Conservation (phyloP, 2,113 vertebrate genomes). For the Fregetta grallaria region DNA sequence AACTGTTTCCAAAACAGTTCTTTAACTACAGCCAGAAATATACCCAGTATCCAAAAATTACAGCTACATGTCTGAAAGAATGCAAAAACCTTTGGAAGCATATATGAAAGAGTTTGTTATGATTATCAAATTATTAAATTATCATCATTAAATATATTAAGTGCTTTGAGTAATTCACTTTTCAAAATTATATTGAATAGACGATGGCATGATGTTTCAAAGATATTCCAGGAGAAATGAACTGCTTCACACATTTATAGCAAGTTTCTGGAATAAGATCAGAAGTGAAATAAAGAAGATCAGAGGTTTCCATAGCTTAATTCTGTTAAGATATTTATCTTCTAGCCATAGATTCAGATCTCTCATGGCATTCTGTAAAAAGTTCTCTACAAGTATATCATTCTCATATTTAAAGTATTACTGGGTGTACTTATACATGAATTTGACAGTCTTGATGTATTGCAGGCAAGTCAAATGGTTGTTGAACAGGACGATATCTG, state of each 20-base stretch:
- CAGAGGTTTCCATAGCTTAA: neutral
- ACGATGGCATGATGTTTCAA: neutral
- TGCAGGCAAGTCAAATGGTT: neutral
- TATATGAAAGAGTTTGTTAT: neutral
- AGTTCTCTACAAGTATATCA: neutral
- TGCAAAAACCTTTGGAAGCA: neutral
- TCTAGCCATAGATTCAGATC: neutral
- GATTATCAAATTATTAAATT: conserved; percentile 11
- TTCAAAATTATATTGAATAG: neutral
- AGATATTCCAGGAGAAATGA: neutral
- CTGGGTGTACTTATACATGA: neutral
- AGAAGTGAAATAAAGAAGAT: conserved; percentile 15
- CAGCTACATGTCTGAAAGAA: neutral
- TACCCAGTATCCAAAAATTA: neutral
- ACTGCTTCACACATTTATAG: neutral
- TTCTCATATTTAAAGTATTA: neutral
- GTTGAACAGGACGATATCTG: neutral
- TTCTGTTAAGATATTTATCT: conserved; percentile 4
- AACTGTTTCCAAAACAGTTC: neutral
- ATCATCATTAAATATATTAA: conserved; percentile 21
- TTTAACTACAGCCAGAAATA: conserved; percentile 2
- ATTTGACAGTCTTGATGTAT: neutral
- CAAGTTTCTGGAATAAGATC: conserved; percentile 2
- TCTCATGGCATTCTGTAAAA: neutral
- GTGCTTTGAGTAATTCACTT: neutral